Base-by-base conservation (phyloP, 2,113 vertebrate genomes). In the Rhizomys pruinosus region DNA sequence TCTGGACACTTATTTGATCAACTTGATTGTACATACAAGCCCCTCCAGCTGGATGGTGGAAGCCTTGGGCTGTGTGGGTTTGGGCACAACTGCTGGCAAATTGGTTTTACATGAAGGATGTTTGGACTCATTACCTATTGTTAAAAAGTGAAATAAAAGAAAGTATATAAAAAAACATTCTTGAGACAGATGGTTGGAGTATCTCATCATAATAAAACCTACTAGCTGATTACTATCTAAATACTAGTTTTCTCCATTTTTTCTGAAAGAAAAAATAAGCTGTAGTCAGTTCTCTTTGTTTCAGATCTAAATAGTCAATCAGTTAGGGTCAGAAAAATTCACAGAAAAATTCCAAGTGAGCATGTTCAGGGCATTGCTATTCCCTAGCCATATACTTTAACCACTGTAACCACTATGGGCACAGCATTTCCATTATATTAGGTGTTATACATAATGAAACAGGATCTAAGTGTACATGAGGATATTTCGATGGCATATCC, bases 161-260 rank as follows among this genome's bases (percentile, higher is more conserved):
- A n/a, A n/a, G n/a, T n/a, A n/a, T n/a, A n/a, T n/a, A n/a, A 52
- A 52, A 11, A 52, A 52, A 11, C 80, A 52, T 59, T 84, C 37
- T 79, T n/a, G 32, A 84, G 17, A 13, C 25, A 32, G 74, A 71
- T 93, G 61, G 57, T 87, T 77, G 44, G 12, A 79, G 44, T 89
- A 29, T 84, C 19, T 73, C 71, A 19, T 66, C 1, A 55, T 42
- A n/a, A n/a, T n/a, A 87, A 37, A 3, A 27, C 68, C 92, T 84
- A 80, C 16, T 87, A 57, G 63, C 84, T 73, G 84, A 74, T 64
- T 87, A 82, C 71, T 96, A 39, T 63, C 37, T 89, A 32, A 92
- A 87, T 92, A 29, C 88, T 87, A 32, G 16, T 55, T 22, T 47
- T 44, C 57, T n/a, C n/a, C n/a, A n/a, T 79, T 79, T 34, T 11